A percentile compares a stretch with the other conserved stretches of the same genome.
These are phyloP conservation scores for Hiodon tergisus DNA, from an alignment of 2,113 vertebrate genomes.

Conservation along the genomic window DNA sequence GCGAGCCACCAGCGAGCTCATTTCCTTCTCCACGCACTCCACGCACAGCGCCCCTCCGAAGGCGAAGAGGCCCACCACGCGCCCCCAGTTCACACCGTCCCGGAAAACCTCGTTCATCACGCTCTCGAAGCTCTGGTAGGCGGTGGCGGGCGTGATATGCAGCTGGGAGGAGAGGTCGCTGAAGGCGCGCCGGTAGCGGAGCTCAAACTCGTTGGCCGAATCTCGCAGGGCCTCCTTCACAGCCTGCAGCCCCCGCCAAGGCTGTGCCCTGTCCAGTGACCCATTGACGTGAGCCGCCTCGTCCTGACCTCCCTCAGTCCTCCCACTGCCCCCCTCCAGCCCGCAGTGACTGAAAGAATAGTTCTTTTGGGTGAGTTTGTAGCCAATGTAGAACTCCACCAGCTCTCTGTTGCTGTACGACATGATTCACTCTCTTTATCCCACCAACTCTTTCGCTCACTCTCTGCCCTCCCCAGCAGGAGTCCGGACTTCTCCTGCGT, in stretches of 20 bases:
- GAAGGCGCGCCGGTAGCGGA: constrained; percentile 86
- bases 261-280: constrained; percentile 59
- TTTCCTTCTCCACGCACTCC: constrained; percentile 96
- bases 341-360: constrained; percentile 74
- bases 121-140: constrained; percentile 93
- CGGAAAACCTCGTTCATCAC: constrained; percentile 97
- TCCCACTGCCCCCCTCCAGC: constrained; percentile 54
- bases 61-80: constrained; percentile 91
- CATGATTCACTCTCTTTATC: constrained; percentile 54
- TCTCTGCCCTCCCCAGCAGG: not conserved
- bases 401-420: constrained; percentile 80
- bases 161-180: constrained; percentile 92
- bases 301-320: constrained; percentile 57
- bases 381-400: constrained; percentile 84
- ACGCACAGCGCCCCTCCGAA: constrained; percentile 93
- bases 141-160: constrained; percentile 89
- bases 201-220: constrained; percentile 91
- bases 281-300: constrained; percentile 72
- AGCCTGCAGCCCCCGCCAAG: constrained; percentile 51
- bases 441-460: not conserved
- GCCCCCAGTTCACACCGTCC: constrained; percentile 97
- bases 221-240: constrained; percentile 83
- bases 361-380: constrained; percentile 86
- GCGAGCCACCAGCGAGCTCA: constrained; percentile 81
- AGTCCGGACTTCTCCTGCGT: constrained; percentile 3